Percentiles rank a stretch among this genome's conserved stretches.
Evolutionary conservation across 2,797 vertebrate genomes (phyloP).

Genomic region (Sarcophilus harrisii): DNA sequence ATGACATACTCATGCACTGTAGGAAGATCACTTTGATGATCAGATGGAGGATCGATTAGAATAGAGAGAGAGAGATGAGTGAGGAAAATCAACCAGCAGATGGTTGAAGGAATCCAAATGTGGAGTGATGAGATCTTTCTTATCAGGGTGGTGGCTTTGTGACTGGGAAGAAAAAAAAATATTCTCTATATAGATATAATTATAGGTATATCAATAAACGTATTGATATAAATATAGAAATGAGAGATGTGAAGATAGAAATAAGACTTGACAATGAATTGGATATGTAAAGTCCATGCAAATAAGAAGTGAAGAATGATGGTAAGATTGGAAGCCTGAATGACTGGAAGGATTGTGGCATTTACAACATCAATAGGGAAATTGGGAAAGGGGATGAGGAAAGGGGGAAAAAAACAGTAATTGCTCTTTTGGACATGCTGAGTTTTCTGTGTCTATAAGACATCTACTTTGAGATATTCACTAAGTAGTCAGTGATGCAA

Average conservation of each 20-base stretch:
- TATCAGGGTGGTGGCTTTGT: neutral
- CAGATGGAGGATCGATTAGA: neutral
- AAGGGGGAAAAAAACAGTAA: neutral
- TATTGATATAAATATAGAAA: neutral
- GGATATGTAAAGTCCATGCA: neutral
- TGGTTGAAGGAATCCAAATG: neutral
- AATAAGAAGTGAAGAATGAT: neutral
- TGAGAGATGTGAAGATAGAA: neutral
- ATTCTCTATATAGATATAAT: neutral
- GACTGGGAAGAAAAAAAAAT: neutral
- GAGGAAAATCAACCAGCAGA: neutral
- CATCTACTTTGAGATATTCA: neutral
- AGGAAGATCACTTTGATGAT: neutral
- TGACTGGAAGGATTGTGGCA: neutral
- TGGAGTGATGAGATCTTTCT: neutral
- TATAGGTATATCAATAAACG: neutral
- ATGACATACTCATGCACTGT: neutral
- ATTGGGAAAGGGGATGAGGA: neutral
- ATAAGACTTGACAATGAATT: neutral
- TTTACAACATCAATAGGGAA: neutral
- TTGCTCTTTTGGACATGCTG: neutral
- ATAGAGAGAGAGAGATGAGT: neutral
- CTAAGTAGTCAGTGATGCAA: neutral
- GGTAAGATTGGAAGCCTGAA: neutral
- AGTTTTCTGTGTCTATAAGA: neutral